phyloP scores from a whole-genome alignment of 2,797 vertebrate species.

The Anguilla obscura region DNA sequence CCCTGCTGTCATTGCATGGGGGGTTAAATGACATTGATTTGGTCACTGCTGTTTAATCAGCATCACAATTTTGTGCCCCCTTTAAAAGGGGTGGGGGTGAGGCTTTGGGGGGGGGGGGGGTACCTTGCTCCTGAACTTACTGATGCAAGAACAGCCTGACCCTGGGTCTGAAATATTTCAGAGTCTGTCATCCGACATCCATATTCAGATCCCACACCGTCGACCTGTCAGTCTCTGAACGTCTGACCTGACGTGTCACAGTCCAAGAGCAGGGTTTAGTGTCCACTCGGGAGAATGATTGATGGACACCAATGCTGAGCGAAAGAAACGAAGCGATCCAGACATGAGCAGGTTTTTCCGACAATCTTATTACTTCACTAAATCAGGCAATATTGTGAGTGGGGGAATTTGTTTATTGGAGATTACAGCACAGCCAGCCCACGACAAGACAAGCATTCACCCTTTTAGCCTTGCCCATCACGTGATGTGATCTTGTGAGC shows the following conservation, averaged over 20 bases:
- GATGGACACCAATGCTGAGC: neutral
- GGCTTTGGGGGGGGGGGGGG: neutral
- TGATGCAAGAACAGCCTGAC: constrained; percentile 20
- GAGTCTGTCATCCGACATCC: constrained; percentile 12
- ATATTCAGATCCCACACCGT: neutral
- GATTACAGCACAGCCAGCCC: neutral
- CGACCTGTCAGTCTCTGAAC: neutral
- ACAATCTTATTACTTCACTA: neutral
- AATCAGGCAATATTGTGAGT: neutral
- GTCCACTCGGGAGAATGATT: neutral
- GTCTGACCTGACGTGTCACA: constrained; percentile 20
- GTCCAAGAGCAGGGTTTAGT: neutral
- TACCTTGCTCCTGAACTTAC: neutral
- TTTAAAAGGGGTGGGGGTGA: constrained; percentile 54
- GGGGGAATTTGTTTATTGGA: neutral
- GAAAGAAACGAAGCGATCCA: neutral
- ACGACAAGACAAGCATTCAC: neutral
- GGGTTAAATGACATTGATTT: constrained; percentile 69
- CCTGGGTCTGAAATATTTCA: constrained; percentile 10
- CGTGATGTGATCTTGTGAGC: neutral
- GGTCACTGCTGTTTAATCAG: constrained; percentile 65
- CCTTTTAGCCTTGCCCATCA: neutral
- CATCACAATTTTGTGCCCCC: constrained; percentile 58
- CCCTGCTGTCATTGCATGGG: constrained; percentile 32
- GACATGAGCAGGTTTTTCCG: neutral